These are phyloP conservation scores for Atrina japonica DNA, from an alignment of 2,888 invertebrate species.

Conservation along the genomic window DNA sequence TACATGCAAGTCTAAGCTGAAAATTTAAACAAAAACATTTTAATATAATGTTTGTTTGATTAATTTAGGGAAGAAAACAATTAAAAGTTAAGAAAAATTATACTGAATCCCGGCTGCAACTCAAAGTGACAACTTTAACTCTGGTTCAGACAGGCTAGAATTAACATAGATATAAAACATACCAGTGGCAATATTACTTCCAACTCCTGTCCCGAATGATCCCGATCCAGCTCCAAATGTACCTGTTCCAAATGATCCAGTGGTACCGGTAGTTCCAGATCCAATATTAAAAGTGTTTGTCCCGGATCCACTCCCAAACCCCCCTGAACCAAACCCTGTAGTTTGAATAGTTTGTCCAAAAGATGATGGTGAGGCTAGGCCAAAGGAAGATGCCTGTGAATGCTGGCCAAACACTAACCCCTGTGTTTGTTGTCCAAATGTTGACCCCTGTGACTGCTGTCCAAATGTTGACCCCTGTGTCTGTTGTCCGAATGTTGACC, in stretches of 20 bases:
- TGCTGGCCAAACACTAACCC: constrained; percentile 26
- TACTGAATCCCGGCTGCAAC: no score
- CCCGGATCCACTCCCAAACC: constrained; percentile 23
- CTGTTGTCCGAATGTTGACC: neutral
- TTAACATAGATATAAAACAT: no score
- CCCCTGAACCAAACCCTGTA: constrained; percentile 25
- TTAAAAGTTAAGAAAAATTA: no score
- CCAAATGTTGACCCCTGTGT: constrained; percentile 19
- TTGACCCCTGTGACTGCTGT: neutral
- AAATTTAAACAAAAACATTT: no score
- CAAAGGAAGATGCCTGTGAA: constrained; percentile 6
- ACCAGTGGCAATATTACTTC: no score
- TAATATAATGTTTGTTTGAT: no score
- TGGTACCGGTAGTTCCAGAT: constrained; percentile 24
- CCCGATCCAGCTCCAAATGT: constrained; percentile 20
- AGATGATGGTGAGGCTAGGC: neutral
- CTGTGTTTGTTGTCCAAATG: constrained; percentile 15
- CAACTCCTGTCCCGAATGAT: constrained; percentile 6
- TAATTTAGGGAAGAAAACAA: no score
- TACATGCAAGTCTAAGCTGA: no score
- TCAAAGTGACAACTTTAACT: no score
- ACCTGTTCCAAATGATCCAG: constrained; percentile 15
- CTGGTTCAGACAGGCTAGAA: no score
- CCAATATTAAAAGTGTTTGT: neutral
- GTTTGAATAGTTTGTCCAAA: constrained; percentile 1